Base-by-base conservation (phyloP, 2,888 invertebrate genomes). In the Auanema freiburgensis region DNA sequence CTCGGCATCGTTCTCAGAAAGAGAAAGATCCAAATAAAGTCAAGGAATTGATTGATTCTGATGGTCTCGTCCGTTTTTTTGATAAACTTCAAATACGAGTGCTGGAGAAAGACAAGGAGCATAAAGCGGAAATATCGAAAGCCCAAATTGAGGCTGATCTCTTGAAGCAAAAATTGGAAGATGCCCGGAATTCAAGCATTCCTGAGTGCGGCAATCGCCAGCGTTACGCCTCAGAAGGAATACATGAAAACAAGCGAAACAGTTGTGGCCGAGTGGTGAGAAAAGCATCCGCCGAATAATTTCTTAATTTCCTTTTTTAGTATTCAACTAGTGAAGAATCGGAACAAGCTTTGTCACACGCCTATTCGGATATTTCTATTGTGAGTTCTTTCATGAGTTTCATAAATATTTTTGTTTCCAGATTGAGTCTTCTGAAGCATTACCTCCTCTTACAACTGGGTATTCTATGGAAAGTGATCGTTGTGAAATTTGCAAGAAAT, bases 41-140 rank as follows among this genome's bases (percentile, higher is more conserved):
- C 43, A 67, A 58, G 46, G 60, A 66, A 1, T 12, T 51, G 18
- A 40, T 76, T 1, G 73, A 73, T 55, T 4, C 51, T 33, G 76
- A 76, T 54, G 76, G 76, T 14, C 49, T 76, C 12, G 40, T 67
- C 1, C 63, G 57, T 25, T 71, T 66, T 51, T 53, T 62, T 18
- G 76, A 76, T 54, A 56, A 64, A 11, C 58, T 56, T 18, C 73
- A 73, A 46, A 64, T 63, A 18, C 50, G 43, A n/a, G 44, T 57
- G 21, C 57, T 67, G 56, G 62, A 62, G 50, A 67, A 60, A 57
- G 52, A 62, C 18, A 41, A 43, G 53, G 16, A 58, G 25, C 6
- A 42, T 33, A 24, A 55, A 25, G 59, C 54, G 24, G 58, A 18
- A 12, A 49, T 49, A 12, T n/a, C 12, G 4, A 24, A 14, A 23